Conservation (phyloP, 2,113 vertebrate genomes). For the Apodemus speciosus region DNA sequence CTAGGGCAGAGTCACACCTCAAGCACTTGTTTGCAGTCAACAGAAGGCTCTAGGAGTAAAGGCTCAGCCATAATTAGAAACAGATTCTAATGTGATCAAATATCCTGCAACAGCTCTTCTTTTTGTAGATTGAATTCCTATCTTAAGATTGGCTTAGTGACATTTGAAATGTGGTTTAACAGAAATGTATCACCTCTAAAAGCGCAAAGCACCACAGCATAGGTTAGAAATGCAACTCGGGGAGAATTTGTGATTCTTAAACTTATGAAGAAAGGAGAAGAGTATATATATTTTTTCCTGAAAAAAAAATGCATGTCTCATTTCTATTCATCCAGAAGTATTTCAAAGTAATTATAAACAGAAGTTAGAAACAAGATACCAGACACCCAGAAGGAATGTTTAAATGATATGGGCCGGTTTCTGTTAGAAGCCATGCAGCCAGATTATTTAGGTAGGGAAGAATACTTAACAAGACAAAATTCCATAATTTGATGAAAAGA, state of each 20-base stretch:
- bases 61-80: too few species aligned
- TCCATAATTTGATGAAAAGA: background rate
- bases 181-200: too few species aligned
- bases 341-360: background rate
- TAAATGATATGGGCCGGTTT: background rate
- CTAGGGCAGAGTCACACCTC: too few species aligned
- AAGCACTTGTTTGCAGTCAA: too few species aligned
- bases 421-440: too few species aligned
- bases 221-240: background rate
- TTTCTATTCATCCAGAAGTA: background rate
- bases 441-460: background rate
- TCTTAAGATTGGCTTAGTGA: background rate
- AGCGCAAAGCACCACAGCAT: background rate
- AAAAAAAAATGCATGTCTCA: background rate
- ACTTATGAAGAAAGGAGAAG: background rate
- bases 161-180: background rate
- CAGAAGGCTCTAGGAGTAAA: too few species aligned
- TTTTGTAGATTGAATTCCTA: background rate
- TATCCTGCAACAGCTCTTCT: background rate
- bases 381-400: background rate
- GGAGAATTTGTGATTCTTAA: background rate
- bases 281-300: background rate
- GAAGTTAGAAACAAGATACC: background rate
- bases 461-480: background rate
- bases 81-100: too few species aligned